These are phyloP conservation scores for Iguana delicatissima DNA, from an alignment of 2,797 vertebrate genomes.

Conservation along the genomic window DNA sequence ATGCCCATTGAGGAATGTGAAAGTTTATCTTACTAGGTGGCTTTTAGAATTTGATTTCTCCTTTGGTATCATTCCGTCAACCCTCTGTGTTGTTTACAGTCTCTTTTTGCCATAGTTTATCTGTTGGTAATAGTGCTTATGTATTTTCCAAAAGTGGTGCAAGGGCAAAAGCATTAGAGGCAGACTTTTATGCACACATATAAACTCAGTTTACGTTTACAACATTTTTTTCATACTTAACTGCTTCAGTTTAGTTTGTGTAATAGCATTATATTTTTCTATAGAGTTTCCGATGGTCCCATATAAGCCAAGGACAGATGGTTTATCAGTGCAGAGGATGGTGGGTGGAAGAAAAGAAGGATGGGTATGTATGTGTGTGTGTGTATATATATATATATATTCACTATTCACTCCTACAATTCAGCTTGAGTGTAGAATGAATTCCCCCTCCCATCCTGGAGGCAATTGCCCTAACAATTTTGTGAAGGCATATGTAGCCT, in stretches of 20 bases:
- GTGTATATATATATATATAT: constrained; percentile 4
- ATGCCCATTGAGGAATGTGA: background rate
- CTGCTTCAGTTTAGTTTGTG: constrained; percentile 65
- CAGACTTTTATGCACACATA: background rate
- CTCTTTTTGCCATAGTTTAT: background rate
- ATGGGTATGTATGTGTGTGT: background rate
- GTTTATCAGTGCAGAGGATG: constrained; percentile 60
- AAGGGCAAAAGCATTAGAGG: constrained; percentile 26
- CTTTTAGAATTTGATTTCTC: background rate
- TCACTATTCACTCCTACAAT: constrained; percentile 39
- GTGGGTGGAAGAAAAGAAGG: constrained; percentile 53
- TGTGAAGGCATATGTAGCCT: constrained; percentile 51
- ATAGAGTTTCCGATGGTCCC: constrained; percentile 52
- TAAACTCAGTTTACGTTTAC: background rate
- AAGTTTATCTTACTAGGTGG: background rate
- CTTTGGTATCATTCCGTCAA: background rate
- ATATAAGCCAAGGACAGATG: constrained; percentile 66
- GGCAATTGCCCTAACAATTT: constrained; percentile 43
- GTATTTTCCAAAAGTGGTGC: constrained; percentile 11
- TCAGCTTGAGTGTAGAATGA: constrained; percentile 57
- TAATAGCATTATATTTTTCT: constrained; percentile 57
- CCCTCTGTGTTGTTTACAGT: background rate
- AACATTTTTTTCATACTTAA: constrained; percentile 25
- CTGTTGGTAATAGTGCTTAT: background rate
- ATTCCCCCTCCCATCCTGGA: constrained; percentile 36